Base-by-base conservation (phyloP, 1,140 invertebrate genomes). In the Hylaeus volcanicus region DNA sequence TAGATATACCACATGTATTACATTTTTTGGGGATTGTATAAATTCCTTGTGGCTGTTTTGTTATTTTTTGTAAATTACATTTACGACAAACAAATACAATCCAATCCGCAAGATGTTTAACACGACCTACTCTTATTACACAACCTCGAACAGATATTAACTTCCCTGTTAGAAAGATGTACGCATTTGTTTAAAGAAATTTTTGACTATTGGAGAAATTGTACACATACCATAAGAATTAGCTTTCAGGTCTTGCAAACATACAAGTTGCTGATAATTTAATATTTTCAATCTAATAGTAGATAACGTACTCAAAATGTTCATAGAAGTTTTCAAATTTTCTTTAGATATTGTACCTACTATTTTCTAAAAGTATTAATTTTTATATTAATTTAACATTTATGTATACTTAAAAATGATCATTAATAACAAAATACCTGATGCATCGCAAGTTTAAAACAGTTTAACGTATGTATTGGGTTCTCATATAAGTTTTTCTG, bases 81-180 rank as follows among this genome's bases (percentile, higher is more conserved):
- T 90, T 90, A 4, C 66, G 78, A 87, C 96, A 97, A 48, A 91
- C 93, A 93, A 98, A 98, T n/a, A 96, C 96, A 92, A 98, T 94
- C 89, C 96, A 96, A 15, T 95, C 95, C 87, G 96, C 96, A 45
- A 96, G 93, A 26, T 97, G 95, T 82, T 96, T 96, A 5, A 96
- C 94, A 90, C 96, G 96, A 26, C 97, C 95, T 9, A 97, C 96
- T 89, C 97, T 94, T 71, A 98, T 97, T 0, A 99, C 97, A 79
- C 97, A 98, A 0, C 98, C 98, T 90, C 96, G 96, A 2, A 98
- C 94, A 37, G 96, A 95, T 1, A 98, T 94, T 85, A 98, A 94
- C 94, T 98, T 98, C 15, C 96, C 97, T 97, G 84, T 48, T 93
- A 93, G 82, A 68, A 86, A 75, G 74, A 41, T 73, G 68, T 48